These are phyloP conservation scores for Lordiphosa collinella DNA, from an alignment of 1,140 invertebrate species.

Conservation along the genomic window DNA sequence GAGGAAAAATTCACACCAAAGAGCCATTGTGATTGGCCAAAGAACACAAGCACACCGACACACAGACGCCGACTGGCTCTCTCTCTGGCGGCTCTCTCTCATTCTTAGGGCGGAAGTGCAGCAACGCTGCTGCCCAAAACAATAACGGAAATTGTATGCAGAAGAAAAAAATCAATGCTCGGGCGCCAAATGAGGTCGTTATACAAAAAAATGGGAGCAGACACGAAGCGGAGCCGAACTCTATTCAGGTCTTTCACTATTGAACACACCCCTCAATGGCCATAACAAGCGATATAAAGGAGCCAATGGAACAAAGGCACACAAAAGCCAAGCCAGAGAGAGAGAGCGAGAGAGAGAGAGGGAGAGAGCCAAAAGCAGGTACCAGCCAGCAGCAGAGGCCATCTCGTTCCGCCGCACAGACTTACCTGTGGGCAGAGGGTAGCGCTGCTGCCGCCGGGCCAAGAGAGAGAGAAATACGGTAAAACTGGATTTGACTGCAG, in stretches of 20 bases:
- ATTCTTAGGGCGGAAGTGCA: slow-evolving; percentile 62
- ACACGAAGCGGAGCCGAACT: slow-evolving; percentile 64
- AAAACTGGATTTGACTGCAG: slow-evolving; percentile 69
- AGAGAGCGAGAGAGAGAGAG: slow-evolving; percentile 26
- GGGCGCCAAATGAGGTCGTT: slow-evolving; percentile 52
- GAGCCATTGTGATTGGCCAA: slow-evolving; percentile 75
- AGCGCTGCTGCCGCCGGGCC: slow-evolving; percentile 8
- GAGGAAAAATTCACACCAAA: slow-evolving; percentile 77
- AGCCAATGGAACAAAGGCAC: slow-evolving; percentile 76
- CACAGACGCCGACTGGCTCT: slow-evolving; percentile 11
- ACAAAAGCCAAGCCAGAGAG: slow-evolving; percentile 47
- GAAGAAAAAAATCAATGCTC: slow-evolving; percentile 48
- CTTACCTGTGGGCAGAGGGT: slow-evolving; percentile 29
- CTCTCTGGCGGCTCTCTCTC: slow-evolving; percentile 15
- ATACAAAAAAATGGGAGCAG: slow-evolving; percentile 51
- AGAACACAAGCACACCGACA: slow-evolving; percentile 16
- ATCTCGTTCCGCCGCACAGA: slow-evolving; percentile 29
- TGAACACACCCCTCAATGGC: slow-evolving; percentile 77
- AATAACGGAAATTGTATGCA: slow-evolving; percentile 74
- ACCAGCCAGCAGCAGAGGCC: slow-evolving; percentile 15
- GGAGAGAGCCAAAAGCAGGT: slow-evolving; percentile 25
- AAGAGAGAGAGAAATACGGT: slow-evolving; percentile 17
- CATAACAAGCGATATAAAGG: slow-evolving; percentile 74
- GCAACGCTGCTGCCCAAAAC: slow-evolving; percentile 59
- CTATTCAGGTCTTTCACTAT: slow-evolving; percentile 63